Percentiles rank a stretch among this genome's conserved stretches.
Conservation (phyloP, 2,797 vertebrate species). For the Hippocampus kuda region DNA sequence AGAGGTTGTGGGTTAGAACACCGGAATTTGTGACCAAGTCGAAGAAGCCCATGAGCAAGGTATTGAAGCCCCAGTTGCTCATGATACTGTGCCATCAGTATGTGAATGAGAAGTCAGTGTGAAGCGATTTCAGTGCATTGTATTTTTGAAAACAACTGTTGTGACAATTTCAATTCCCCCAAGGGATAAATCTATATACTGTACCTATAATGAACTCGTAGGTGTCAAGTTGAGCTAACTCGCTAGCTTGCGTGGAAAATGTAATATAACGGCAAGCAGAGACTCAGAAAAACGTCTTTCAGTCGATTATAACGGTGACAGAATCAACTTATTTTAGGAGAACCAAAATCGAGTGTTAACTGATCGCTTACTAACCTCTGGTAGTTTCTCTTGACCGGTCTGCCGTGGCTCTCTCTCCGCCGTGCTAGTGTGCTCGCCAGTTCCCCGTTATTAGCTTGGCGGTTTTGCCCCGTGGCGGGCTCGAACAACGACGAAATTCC, state of each 20-base stretch:
- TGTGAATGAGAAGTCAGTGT: no score
- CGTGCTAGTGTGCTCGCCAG: slow-evolving; percentile 43
- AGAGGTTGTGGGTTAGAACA: no score
- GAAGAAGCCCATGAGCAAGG: no score
- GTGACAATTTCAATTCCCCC: no score
- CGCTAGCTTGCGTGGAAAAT: not conserved
- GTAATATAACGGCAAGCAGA: no score
- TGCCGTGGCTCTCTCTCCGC: slow-evolving; percentile 42
- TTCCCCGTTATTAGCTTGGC: slow-evolving; percentile 10
- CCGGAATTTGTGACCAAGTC: no score
- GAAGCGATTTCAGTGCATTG: no score
- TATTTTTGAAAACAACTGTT: no score
- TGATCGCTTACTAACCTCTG: slow-evolving; percentile 56
- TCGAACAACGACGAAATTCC: slow-evolving; percentile 74
- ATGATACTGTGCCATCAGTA: no score
- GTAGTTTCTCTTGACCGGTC: slow-evolving; percentile 69
- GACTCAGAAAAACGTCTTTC: not conserved
- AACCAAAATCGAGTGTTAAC: not conserved
- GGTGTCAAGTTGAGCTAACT: not conserved
- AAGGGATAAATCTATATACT: not conserved
- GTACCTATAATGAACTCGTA: not conserved
- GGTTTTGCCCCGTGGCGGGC: slow-evolving; percentile 54
- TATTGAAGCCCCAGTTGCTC: no score
- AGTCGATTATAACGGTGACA: not conserved
- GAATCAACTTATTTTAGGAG: not conserved